Base-by-base conservation (phyloP, 1,140 invertebrate species). In the Druon quercuslanigerum region DNA sequence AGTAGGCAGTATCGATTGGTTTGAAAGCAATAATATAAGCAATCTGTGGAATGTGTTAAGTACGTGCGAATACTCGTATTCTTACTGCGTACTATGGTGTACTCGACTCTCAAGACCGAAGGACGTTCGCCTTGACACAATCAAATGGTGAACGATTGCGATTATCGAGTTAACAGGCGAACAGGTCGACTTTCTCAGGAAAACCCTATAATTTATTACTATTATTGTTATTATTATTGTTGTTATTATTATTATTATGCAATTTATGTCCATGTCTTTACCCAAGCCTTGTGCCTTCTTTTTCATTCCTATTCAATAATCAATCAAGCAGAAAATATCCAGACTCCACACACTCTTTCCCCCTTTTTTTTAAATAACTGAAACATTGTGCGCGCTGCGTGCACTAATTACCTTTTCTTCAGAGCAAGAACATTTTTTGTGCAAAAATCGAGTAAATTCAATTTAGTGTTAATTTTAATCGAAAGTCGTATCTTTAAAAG, bases 21-120 rank as follows among this genome's bases (percentile, higher is more conserved):
- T 66, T 1, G n/a, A 40, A 66, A 66, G 60, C 25, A 33, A 33
- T 33, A 33, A 33, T 33, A 33, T 33, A 33, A 33, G 25, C 60
- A 66, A 66, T 66, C 60, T 66, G 3, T 66, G 60, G 60, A 66
- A 66, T 66, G 60, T 33, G 60, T 66, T 66, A 66, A 66, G 60
- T 66, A 66, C 60, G 60, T 66, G 60, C 60, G 60, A 66, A 66
- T 66, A 66, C 60, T 66, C 60, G 60, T 66, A 66, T 66, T 66
- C 60, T 66, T 66, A 66, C 60, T 33, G 60, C 60, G 60, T 66
- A 66, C 16, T 8, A 12, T 66, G 60, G 60, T 33, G 60, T 25
- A 66, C 25, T 66, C 60, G 40, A 66, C 33, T 66, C 60, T 66
- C 60, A 66, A 66, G 40, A n/a, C 60, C 60, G 60, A 66, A 66